A percentile compares a stretch with the other conserved stretches of the same genome.
Conservation (phyloP, 2,888 invertebrate species). For the Stenurella melanura region DNA sequence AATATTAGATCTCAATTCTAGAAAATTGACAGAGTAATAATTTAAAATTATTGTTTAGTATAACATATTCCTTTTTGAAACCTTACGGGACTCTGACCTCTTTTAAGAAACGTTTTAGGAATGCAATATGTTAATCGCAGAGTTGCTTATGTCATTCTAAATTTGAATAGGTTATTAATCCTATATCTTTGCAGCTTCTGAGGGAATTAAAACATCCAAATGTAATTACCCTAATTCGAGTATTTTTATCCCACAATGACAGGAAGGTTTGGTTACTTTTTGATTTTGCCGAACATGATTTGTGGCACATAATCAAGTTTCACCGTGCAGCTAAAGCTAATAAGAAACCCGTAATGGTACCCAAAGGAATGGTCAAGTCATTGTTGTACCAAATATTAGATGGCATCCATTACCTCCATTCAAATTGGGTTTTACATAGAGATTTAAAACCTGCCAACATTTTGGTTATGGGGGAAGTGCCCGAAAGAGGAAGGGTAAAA, state of each 20-base stretch:
- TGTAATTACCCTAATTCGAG: constrained; percentile 96
- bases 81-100: background rate
- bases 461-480: constrained; percentile 99
- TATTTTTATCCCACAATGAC: constrained; percentile 97
- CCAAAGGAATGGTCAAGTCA: constrained; percentile 98
- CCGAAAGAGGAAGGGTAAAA: constrained; percentile 96
- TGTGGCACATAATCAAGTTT: constrained; percentile 99
- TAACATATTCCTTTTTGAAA: background rate
- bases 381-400: constrained; percentile 97
- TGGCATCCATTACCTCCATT: constrained; percentile 98
- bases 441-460: constrained; percentile 99
- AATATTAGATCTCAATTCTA: no score
- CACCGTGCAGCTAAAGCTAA: constrained; percentile 98
- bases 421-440: constrained; percentile 98
- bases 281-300: constrained; percentile 99
- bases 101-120: background rate
- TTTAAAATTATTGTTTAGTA: no score
- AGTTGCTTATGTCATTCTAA: background rate
- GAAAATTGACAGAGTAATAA: no score
- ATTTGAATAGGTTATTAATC: background rate
- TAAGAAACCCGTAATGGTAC: constrained; percentile 96
- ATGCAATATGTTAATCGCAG: background rate
- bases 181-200: constrained; percentile 82
- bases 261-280: constrained; percentile 98
- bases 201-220: constrained; percentile 97